Evolutionary conservation across 2,797 vertebrate species (phyloP).

Genomic region (Euphonia xanthogaster): DNA sequence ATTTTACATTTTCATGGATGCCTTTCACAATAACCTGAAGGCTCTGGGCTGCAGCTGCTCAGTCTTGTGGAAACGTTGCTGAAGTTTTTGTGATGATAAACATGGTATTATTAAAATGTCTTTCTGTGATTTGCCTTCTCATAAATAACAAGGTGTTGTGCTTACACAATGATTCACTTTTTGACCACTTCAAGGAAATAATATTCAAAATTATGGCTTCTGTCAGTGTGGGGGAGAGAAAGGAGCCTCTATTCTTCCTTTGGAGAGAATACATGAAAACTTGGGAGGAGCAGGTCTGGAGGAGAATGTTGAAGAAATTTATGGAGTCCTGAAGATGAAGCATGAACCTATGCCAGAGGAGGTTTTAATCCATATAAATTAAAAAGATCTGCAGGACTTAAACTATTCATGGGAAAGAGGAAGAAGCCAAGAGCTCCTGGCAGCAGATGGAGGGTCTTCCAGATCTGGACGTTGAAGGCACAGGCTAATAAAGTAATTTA

Average conservation of each 20-base stretch:
- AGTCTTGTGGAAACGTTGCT: fast-evolving
- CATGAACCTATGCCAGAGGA: background rate
- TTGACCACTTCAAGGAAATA: background rate
- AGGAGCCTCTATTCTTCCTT: background rate
- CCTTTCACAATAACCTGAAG: background rate
- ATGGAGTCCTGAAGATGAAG: background rate
- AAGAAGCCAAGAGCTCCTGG: background rate
- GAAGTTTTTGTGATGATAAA: background rate
- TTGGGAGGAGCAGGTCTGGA: background rate
- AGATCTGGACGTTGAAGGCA: background rate
- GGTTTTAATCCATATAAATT: background rate
- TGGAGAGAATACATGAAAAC: background rate
- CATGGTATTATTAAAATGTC: background rate
- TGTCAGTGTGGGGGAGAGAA: background rate
- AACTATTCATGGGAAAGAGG: background rate
- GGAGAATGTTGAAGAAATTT: background rate
- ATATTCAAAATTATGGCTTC: background rate
- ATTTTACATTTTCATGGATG: background rate
- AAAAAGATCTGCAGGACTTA: background rate
- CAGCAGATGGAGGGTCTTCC: background rate
- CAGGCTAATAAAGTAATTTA: background rate
- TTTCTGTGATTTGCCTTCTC: background rate
- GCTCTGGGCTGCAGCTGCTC: background rate
- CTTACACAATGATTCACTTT: background rate
- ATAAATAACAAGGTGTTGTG: background rate